Base-by-base conservation (phyloP, 2,113 vertebrate species). In the Microcebus jonahi region DNA sequence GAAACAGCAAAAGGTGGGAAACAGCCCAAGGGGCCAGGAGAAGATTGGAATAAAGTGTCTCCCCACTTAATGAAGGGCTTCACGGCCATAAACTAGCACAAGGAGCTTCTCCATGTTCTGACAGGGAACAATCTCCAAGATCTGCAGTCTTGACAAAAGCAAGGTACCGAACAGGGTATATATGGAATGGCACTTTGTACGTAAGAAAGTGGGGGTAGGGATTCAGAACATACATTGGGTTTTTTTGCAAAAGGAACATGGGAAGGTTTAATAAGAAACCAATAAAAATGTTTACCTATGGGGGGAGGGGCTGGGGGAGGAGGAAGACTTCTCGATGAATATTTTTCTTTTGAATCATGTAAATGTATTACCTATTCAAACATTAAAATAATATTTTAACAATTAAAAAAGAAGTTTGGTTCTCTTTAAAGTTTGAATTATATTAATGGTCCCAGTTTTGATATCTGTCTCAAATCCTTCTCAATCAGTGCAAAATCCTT, bases 321-420 rank as follows among this genome's bases (percentile, higher is more conserved):
- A 18, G 48, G 59, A 48, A 93, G 84, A 85, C 70, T 88, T 88
- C 65, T 94, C 68, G 4, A 21, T 70, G 42, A 83, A 12, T 79
- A 73, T 68, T 63, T 93, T 91, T 91, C 53, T 91, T 96, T 84
- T 77, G 68, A 85, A 84, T 93, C 53, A 81, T 68, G 50, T 89
- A 84, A 94, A 65, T 75, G 4, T 91, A 87, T 93, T 89, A 84
- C n/a, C 53, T 90, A 92, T 42, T 90, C 11, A 42, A 80, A 91
- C 34, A 91, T 79, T 91, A 83, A 92, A 97, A 67, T 81, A 82
- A 79, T 53, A 67, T 73, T 94, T 83, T 13, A 48, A 90, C 80
- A 73, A 7, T 36, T 39, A n/a, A 48, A 50, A 63, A 84, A 48
- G 53, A 71, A 81, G 7, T 27, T 59, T 87, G 39, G 48, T 67